phyloP scores from a whole-genome alignment of 2,797 vertebrate species.

The Microctenopoma steveboyesi region DNA sequence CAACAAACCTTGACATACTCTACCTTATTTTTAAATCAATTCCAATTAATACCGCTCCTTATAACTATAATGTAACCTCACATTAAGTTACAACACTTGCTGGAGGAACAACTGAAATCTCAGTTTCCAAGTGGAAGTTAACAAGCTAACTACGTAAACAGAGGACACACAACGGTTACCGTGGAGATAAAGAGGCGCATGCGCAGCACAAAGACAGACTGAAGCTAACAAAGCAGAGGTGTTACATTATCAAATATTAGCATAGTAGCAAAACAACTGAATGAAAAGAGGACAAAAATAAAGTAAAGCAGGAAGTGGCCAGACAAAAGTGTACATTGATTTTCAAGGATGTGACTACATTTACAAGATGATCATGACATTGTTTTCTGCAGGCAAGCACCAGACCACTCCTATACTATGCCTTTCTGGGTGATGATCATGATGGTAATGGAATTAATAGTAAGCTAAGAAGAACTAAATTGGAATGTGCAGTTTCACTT shows the following conservation, averaged over 20 bases:
- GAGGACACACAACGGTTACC: constrained; percentile 68
- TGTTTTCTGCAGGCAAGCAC: constrained; percentile 19
- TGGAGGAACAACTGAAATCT: constrained; percentile 46
- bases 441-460: constrained; percentile 61
- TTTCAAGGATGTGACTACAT: too few relatives aligned
- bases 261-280: too few relatives aligned
- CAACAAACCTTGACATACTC: constrained; percentile 3
- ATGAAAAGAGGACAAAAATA: too few relatives aligned
- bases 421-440: constrained; percentile 36
- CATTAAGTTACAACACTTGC: fast-evolving
- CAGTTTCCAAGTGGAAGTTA: constrained; percentile 38
- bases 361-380: neutral
- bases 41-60: fast-evolving
- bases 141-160: neutral
- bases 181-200: constrained; percentile 40
- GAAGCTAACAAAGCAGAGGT: too few relatives aligned
- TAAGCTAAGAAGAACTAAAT: constrained; percentile 47
- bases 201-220: neutral
- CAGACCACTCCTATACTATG: constrained; percentile 18
- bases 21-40: constrained; percentile 7
- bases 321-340: too few relatives aligned
- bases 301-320: too few relatives aligned
- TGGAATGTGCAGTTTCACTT: constrained; percentile 42
- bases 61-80: neutral
- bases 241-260: too few relatives aligned